Conservation (phyloP, 2,113 vertebrate genomes). For the Brachyhypopomus gauderio region DNA sequence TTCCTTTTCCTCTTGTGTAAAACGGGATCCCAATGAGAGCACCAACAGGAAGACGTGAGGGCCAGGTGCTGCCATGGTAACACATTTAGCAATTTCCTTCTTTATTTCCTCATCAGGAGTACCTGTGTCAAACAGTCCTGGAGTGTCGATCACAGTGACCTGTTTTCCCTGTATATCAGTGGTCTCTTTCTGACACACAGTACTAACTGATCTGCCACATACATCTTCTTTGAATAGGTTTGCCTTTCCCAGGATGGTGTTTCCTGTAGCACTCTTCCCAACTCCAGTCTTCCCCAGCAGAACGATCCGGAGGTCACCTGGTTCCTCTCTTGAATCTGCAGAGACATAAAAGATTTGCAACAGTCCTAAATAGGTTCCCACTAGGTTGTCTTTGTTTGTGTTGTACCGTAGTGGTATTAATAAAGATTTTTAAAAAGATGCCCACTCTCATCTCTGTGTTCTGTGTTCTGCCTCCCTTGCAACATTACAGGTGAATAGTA, state of each 20-base stretch:
- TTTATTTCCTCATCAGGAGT: slow-evolving; percentile 13
- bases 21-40: slow-evolving; percentile 49
- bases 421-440: too few relatives aligned
- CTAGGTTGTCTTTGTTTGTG: too few relatives aligned
- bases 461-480: too few relatives aligned
- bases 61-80: slow-evolving; percentile 61
- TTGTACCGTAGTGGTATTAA: too few relatives aligned
- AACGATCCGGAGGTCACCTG: slow-evolving; percentile 41
- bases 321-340: too few relatives aligned
- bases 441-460: too few relatives aligned
- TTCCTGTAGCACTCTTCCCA: slow-evolving; percentile 64
- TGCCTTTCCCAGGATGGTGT: slow-evolving; percentile 61
- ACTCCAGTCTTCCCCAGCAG: slow-evolving; percentile 63
- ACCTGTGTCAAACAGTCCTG: slow-evolving; percentile 68
- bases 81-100: slow-evolving; percentile 52
- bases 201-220: background rate
- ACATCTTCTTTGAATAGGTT: background rate
- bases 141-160: slow-evolving; percentile 65
- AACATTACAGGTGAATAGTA: too few relatives aligned
- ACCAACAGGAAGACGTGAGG: slow-evolving; percentile 67
- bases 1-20: slow-evolving; percentile 56
- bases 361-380: too few relatives aligned
- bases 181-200: slow-evolving; percentile 52
- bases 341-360: too few relatives aligned
- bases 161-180: background rate